These are phyloP conservation scores for Glandiceps talaboti DNA, from an alignment of 53 echinoderm and acorn worm species.

Conservation along the genomic window DNA sequence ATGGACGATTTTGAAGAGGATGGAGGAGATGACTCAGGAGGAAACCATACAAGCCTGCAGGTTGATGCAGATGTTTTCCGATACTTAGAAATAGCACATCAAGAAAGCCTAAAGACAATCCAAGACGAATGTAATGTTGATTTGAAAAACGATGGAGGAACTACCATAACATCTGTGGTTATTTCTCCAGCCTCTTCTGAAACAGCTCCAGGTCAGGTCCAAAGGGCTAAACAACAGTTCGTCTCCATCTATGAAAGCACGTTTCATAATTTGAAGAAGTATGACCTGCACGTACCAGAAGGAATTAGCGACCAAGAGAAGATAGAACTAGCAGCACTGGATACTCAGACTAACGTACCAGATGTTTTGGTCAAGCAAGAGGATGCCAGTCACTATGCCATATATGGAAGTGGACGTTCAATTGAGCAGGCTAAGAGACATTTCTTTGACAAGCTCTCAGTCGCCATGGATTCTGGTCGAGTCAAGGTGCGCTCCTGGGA, in stretches of 20 bases:
- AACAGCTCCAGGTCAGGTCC: background rate
- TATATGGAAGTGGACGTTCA: background rate
- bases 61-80: background rate
- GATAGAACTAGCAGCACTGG: background rate
- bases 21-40: background rate
- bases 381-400: background rate
- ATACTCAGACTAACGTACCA: background rate
- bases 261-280: background rate
- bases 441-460: background rate
- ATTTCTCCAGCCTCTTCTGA: background rate
- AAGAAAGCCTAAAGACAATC: background rate
- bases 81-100: background rate
- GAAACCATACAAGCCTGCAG: background rate
- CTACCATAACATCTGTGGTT: background rate
- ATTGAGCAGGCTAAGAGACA: background rate
- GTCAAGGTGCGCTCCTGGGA: background rate
- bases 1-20: background rate
- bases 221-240: background rate
- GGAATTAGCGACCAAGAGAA: background rate
- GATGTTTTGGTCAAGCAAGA: background rate
- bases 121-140: background rate
- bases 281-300: background rate
- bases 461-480: background rate
- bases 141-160: background rate
- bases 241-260: background rate